These are phyloP conservation scores for Bicyclus anynana DNA, from an alignment of 1,140 invertebrate genomes.

Conservation along the genomic window DNA sequence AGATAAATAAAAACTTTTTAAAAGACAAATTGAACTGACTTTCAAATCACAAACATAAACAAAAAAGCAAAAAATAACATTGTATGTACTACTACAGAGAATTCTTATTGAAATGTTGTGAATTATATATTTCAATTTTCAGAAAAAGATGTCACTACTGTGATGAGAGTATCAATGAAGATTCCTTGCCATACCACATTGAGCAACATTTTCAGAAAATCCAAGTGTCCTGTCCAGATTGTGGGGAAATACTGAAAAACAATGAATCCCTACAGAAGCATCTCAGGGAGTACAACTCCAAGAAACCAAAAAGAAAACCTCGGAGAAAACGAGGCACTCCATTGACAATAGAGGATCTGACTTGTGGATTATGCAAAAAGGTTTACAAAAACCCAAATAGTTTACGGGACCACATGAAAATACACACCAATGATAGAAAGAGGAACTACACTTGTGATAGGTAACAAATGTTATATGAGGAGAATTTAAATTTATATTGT, in stretches of 20 bases:
- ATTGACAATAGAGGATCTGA: conserved; percentile 40
- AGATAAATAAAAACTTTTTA: too few species aligned
- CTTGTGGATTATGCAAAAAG: conserved; percentile 57
- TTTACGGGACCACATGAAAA: conserved; percentile 48
- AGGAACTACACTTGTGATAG: conserved; percentile 55
- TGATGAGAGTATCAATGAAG: conserved; percentile 31
- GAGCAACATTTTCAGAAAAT: conserved; percentile 34
- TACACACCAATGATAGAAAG: conserved; percentile 50
- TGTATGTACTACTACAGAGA: too few species aligned
- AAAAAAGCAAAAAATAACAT: too few species aligned
- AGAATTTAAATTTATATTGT: too few species aligned
- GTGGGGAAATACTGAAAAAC: conserved; percentile 43
- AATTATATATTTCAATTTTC: conserved; percentile 23
- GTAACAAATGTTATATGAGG: not conserved
- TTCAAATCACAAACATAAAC: too few species aligned
- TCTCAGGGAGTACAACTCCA: conserved; percentile 34
- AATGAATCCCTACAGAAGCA: conserved; percentile 40
- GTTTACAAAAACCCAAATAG: conserved; percentile 49
- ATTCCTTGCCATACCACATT: conserved; percentile 29
- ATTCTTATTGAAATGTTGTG: too few species aligned
- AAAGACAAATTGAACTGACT: too few species aligned
- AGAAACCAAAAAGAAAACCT: conserved; percentile 36
- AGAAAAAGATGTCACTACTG: conserved; percentile 54
- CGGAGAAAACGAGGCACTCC: conserved; percentile 41
- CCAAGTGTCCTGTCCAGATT: conserved; percentile 37